Base-by-base conservation (phyloP, 2,888 invertebrate genomes). In the Hypena proboscidalis region DNA sequence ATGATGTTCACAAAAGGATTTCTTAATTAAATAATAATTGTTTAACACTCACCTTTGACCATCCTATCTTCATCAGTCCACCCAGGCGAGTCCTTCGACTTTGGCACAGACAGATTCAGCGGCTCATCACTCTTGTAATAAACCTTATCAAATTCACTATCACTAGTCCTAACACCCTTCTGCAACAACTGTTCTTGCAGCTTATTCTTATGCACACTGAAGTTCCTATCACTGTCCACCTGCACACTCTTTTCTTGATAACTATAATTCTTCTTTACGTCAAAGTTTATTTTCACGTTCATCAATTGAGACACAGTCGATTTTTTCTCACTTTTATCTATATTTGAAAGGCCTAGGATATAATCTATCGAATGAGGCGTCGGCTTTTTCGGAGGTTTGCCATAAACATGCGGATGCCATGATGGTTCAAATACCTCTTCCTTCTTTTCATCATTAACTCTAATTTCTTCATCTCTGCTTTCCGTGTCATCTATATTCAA, bases 341-440 rank as follows among this genome's bases (percentile, higher is more conserved):
- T 57, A 42, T 60, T 77, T 14, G 73, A 46, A 94, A 60, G 86
- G 11, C 97, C 97, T 65, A 98, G 91, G 59, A 98, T 98, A 77
- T 97, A 96, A 57, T 95, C 95, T 73, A 98, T 98, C 23, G 94
- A 93, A 82, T 97, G 97, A 2, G 97, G 96, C 1, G 98, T 97
- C 1, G 97, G 97, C 39, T 93, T 93, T 64, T 94, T 94, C 5
- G 96, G 96, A 6, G 96, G 95, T 65, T 95, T 95, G 1, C 94
- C 95, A 79, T 97, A 97, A 11, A 97, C 96, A 80, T 97, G 97
- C 20, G 97, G 95, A 87, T 97, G 97, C 97, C 97, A 97, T 22
- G 96, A 85, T 1, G 76, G 82, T 57, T 85, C 86, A 1, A 52
- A 69, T 2, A 41, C 46, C 13, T 80, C 78, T 10, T 77, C 73